A percentile compares a stretch with the other conserved stretches of the same genome.
phyloP scores from a whole-genome alignment of 1,140 invertebrate species.

The Apis laboriosa region DNA sequence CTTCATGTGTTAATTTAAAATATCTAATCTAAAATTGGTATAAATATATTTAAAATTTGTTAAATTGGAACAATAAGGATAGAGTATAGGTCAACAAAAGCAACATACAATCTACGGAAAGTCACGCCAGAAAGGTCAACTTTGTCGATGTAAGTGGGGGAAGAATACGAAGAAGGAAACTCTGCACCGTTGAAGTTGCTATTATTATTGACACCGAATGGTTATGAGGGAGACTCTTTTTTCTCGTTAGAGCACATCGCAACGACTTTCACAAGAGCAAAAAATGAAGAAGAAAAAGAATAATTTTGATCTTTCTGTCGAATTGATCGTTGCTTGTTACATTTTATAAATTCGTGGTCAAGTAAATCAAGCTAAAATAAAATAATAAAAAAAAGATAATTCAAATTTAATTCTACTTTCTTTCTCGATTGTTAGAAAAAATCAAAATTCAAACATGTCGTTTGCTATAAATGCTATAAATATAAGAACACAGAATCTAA shows the following conservation, averaged over 20 bases:
- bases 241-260: background rate
- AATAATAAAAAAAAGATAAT: background rate
- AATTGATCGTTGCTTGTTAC: background rate
- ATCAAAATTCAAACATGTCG: background rate
- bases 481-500: background rate
- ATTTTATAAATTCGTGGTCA: background rate
- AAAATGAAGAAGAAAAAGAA: background rate
- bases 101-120: constrained; percentile 14
- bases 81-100: constrained; percentile 1
- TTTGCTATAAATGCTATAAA: background rate
- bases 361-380: background rate
- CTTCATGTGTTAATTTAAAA: background rate
- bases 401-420: background rate
- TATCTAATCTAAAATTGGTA: background rate
- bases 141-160: constrained; percentile 7
- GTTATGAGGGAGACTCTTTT: constrained; percentile 1
- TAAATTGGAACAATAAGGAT: constrained; percentile 16
- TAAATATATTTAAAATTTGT: background rate
- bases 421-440: background rate
- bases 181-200: constrained; percentile 32
- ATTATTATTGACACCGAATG: constrained; percentile 46
- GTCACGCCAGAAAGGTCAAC: constrained; percentile 30
- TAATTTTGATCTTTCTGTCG: background rate
- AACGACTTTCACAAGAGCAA: background rate
- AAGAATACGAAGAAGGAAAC: constrained; percentile 39